Percentiles rank a stretch among this genome's conserved stretches.
Evolutionary conservation across 1,140 invertebrate species (phyloP).

Genomic region (Stratiolaelaps scimitus): DNA sequence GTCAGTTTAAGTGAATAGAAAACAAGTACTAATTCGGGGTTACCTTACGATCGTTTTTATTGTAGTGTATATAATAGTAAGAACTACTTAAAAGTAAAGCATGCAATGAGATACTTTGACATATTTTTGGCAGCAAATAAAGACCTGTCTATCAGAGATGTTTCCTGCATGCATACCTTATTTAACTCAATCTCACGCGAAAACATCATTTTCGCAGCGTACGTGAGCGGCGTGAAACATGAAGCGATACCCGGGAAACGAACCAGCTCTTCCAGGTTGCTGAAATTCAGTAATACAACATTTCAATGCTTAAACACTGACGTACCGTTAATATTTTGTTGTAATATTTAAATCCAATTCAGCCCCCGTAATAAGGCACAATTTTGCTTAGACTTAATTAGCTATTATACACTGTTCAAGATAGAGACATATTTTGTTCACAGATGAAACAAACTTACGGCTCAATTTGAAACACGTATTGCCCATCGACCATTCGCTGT

Average conservation of each 20-base stretch:
- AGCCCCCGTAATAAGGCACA: too few species aligned
- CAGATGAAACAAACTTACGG: constrained; percentile 52
- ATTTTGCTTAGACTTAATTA: too few species aligned
- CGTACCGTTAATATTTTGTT: too few species aligned
- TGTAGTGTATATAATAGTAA: neutral
- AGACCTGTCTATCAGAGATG: neutral
- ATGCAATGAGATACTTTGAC: neutral
- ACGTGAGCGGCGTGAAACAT: constrained; percentile 44
- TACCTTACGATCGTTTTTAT: neutral
- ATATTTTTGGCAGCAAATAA: neutral
- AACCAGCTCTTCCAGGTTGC: constrained; percentile 47
- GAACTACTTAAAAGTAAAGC: neutral
- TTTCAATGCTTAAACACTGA: too few species aligned
- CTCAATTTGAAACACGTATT: constrained; percentile 65
- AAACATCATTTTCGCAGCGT: constrained; percentile 61
- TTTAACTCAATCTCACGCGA: constrained; percentile 60
- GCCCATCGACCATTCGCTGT: constrained; percentile 62
- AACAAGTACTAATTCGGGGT: too few species aligned
- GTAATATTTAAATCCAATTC: too few species aligned
- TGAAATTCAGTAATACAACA: constrained; percentile 38
- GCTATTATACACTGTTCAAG: too few species aligned
- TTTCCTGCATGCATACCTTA: constrained; percentile 47
- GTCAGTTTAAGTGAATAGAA: too few species aligned
- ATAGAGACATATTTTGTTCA: too few species aligned
- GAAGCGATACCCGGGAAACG: constrained; percentile 43